Base-by-base conservation (phyloP, 2,888 invertebrate genomes). In the Apotomis betuletana region DNA sequence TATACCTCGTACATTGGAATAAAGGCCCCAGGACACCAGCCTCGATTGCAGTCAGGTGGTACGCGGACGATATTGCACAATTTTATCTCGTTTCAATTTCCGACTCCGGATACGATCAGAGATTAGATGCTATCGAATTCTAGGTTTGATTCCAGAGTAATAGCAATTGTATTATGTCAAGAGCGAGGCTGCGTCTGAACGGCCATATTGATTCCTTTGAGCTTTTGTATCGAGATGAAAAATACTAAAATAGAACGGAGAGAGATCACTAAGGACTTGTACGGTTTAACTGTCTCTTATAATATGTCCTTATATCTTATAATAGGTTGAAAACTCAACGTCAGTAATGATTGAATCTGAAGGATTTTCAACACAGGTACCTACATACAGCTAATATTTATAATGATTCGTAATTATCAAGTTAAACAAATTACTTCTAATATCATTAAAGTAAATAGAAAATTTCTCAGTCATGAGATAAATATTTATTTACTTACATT, bases 21-120 rank as follows among this genome's bases (percentile, higher is more conserved):
- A 62, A 15, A 55, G 27, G 41, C 46, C 27, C 52, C 8, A 54
- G 58, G 49, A 58, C 57, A 61, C 60, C 67, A 57, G 13, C 13
- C 27, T 5, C 27, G 65, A 67, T 69, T 70, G 73, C 61, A 73
- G 73, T 64, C 76, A 77, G 77, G 76, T 76, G 76, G 75, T 55
- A 70, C 60, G 60, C 70, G 62, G 65, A 65, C 76, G 76, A 76
- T 79, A 78, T 78, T 77, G 75, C 76, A 77, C 76, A 75, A 78
- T 75, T 77, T 77, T 78, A 78, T 80, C 77, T 77, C 75, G 78
- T 79, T 80, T 79, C 80, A 80, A 81, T 81, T 81, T 80, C 79
- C 79, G 61, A 71, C 57, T 49, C 38, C 10, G 46, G 62, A 71
- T 71, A 71, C 67, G 67, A 51, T 57, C 54, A 9, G 61, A 67